Evolutionary conservation across 1,140 invertebrate genomes (phyloP).

Genomic region (Hypsibius dujardini): DNA sequence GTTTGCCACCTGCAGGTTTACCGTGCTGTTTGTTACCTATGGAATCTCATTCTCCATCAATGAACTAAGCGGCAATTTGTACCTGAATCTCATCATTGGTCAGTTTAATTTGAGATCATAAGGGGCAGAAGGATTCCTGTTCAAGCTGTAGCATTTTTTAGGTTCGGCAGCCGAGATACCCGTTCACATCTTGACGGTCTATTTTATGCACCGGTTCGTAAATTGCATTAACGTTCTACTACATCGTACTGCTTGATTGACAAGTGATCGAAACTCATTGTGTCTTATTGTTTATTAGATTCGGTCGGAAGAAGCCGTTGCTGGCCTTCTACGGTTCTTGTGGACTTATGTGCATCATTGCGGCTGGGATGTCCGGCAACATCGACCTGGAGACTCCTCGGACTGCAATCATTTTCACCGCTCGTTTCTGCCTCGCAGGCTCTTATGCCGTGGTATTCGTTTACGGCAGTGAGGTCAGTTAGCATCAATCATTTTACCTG

Average conservation of each 20-base stretch:
- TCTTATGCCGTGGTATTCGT: constrained; percentile 1
- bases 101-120: too few species aligned
- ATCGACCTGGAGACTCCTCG: background rate
- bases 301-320: background rate
- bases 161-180: background rate
- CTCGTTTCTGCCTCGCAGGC: background rate
- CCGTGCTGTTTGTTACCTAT: background rate
- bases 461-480: background rate
- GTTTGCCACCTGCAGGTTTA: background rate
- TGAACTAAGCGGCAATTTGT: background rate
- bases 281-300: constrained; percentile 3
- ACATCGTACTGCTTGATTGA: background rate
- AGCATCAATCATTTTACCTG: too few species aligned
- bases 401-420: background rate
- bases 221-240: background rate
- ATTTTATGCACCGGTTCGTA: background rate
- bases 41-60: constrained; percentile 13
- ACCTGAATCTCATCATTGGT: background rate
- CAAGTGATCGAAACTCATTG: background rate
- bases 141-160: too few species aligned
- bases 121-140: too few species aligned
- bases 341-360: background rate
- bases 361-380: background rate
- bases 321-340: background rate
- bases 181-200: background rate